Evolutionary conservation across 2,113 vertebrate genomes (phyloP), one percentile per base, ranked within the genome.

Genomic region (Chrysochloris asiatica): DNA sequence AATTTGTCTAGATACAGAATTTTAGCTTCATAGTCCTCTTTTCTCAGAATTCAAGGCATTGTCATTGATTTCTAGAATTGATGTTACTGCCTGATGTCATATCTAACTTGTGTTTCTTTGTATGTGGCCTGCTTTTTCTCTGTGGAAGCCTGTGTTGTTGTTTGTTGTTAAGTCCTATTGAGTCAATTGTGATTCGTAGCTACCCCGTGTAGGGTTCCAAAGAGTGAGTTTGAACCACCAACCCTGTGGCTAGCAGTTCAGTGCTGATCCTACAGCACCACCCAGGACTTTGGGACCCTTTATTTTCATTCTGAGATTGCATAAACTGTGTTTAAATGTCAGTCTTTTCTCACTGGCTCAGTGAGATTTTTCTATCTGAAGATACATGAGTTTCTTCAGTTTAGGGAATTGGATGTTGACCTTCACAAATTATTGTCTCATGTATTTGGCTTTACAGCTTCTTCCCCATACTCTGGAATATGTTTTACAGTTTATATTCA

Each of bases 241-340:
- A n/a, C n/a, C n/a, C n/a, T n/a, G n/a, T n/a, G n/a, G n/a, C n/a
- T n/a, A n/a, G n/a, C n/a, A n/a, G n/a, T n/a, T n/a, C n/a, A n/a
- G n/a, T n/a, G n/a, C n/a, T n/a, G n/a, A n/a, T n/a, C n/a, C n/a
- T n/a, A n/a, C n/a, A n/a, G n/a, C n/a, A n/a, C n/a, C n/a, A n/a
- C n/a, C n/a, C n/a, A n/a, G n/a, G n/a, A n/a, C n/a, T n/a, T 92
- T 73, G 86, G 65, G 9, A n/a, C 79, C 50, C 65, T 89, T 65
- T 72, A 21, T 86, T 86, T 86, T 86, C 52, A 86, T 61, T 17
- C 75, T 86, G 63, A 61, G 56, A 28, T 80, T 91, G 63, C 7
- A 72, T 36, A 72, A 71, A 1, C 22, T 81, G 4, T 72, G 21
- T 61, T 17, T 71, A 78, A 28, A 30, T 80, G 24, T 33, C 30